phyloP scores from a whole-genome alignment of 2,113 vertebrate species.

The Peromyscus leucopus region DNA sequence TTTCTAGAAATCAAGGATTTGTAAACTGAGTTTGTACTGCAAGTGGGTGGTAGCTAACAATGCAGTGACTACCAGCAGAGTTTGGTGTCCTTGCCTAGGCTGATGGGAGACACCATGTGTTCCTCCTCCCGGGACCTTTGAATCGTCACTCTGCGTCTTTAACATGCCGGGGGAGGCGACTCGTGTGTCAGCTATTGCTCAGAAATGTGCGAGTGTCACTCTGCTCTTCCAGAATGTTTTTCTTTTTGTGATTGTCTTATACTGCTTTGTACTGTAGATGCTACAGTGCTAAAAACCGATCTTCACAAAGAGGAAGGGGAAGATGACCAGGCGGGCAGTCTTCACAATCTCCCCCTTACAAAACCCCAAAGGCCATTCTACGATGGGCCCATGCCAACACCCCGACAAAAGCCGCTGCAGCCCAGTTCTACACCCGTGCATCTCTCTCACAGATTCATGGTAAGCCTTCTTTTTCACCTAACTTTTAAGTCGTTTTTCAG shows the following conservation, averaged over 20 bases:
- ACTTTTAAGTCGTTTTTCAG: background rate
- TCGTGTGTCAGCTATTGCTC: background rate
- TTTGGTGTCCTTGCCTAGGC: background rate
- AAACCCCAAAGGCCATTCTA: conserved; percentile 87
- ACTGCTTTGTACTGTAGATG: conserved; percentile 85
- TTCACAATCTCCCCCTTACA: conserved; percentile 76
- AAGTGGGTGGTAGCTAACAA: background rate
- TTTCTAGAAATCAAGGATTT: background rate
- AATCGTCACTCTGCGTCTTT: background rate
- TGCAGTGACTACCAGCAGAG: background rate
- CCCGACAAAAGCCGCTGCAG: conserved; percentile 95
- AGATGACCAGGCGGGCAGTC: conserved; percentile 79
- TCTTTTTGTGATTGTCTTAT: background rate
- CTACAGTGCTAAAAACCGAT: conserved; percentile 88
- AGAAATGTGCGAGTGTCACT: background rate
- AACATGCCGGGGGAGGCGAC: background rate
- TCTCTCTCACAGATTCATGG: conserved; percentile 98
- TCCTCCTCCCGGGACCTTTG: background rate
- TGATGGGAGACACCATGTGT: background rate
- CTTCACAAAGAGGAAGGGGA: conserved; percentile 85
- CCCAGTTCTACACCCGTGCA: conserved; percentile 94
- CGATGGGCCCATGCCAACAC: conserved; percentile 93
- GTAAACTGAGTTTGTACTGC: background rate
- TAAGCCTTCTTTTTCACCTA: conserved; percentile 75
- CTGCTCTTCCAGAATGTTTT: background rate